These are phyloP conservation scores for Naso thynnoides DNA, from an alignment of 2,797 vertebrate species.

Conservation along the genomic window DNA sequence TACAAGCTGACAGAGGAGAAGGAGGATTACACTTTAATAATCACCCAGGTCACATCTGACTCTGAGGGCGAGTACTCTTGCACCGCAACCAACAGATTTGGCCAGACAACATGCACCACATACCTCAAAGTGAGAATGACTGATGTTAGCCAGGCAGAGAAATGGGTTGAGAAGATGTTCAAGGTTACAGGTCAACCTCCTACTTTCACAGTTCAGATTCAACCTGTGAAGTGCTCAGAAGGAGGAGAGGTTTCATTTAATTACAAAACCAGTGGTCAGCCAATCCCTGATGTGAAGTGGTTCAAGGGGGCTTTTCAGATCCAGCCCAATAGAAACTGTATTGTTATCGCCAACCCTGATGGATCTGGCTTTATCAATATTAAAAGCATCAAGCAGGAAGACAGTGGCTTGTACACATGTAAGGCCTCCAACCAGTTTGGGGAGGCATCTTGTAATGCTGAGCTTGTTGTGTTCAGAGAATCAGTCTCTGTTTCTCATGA, in stretches of 20 bases:
- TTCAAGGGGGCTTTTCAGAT: conserved; percentile 87
- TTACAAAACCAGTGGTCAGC: conserved; percentile 85
- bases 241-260: conserved; percentile 86
- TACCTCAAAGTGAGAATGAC: conserved; percentile 86
- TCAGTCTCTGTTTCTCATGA: conserved; percentile 66
- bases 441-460: conserved; percentile 85
- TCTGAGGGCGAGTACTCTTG: conserved; percentile 92
- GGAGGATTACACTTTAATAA: conserved; percentile 89
- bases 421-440: conserved; percentile 88
- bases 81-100: conserved; percentile 87
- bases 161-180: conserved; percentile 86
- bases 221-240: conserved; percentile 79
- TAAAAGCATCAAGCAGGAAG: conserved; percentile 81
- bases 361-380: conserved; percentile 88
- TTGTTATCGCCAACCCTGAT: conserved; percentile 83
- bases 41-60: conserved; percentile 84
- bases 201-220: conserved; percentile 82
- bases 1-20: conserved; percentile 88
- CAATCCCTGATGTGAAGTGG: conserved; percentile 87
- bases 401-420: conserved; percentile 88
- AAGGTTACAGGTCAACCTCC: conserved; percentile 84
- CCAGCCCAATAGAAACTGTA: conserved; percentile 76
- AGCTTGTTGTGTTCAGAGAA: conserved; percentile 87
- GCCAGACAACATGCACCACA: conserved; percentile 87
- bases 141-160: conserved; percentile 79